phyloP scores from a whole-genome alignment of 1,140 invertebrate genomes.

The Nebria ingens region DNA sequence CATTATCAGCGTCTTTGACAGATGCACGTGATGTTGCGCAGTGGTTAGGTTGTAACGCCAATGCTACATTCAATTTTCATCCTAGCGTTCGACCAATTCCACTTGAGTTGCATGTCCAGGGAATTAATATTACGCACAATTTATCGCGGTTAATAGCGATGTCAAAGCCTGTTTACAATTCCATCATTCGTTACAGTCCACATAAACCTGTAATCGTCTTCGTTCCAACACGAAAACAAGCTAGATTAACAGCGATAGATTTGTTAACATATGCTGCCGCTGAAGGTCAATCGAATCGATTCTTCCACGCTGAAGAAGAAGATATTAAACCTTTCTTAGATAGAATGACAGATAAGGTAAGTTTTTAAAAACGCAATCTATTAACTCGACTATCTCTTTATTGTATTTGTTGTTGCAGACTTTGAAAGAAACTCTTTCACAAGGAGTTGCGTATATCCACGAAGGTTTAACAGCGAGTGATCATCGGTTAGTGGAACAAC shows the following conservation, averaged over 20 bases:
- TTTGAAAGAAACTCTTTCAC: constrained; percentile 72
- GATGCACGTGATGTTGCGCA: constrained; percentile 93
- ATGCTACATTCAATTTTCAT: constrained; percentile 96
- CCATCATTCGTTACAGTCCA: constrained; percentile 77
- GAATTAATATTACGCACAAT: constrained; percentile 97
- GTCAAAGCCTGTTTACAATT: constrained; percentile 95
- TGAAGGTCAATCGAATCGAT: constrained; percentile 71
- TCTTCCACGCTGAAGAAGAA: constrained; percentile 80
- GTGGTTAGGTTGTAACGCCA: constrained; percentile 91
- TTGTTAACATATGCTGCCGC: constrained; percentile 86
- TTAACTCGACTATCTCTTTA: constrained; percentile 11
- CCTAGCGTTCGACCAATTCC: constrained; percentile 93
- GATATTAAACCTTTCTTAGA: constrained; percentile 82
- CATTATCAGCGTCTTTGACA: constrained; percentile 84
- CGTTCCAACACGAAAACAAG: constrained; percentile 90
- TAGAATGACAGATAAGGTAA: constrained; percentile 71
- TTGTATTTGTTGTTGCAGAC: constrained; percentile 40
- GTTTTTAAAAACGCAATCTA: constrained; percentile 6
- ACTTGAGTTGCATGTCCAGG: constrained; percentile 91
- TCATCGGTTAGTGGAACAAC: constrained; percentile 78
- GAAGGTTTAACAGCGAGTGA: constrained; percentile 83
- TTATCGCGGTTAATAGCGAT: constrained; percentile 90
- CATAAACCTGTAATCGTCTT: constrained; percentile 92
- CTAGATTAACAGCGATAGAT: constrained; percentile 89
- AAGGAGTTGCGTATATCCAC: constrained; percentile 96